Evolutionary conservation across 2,888 invertebrate species (phyloP).

Genomic region (Trissonchulus latispiculum): DNA sequence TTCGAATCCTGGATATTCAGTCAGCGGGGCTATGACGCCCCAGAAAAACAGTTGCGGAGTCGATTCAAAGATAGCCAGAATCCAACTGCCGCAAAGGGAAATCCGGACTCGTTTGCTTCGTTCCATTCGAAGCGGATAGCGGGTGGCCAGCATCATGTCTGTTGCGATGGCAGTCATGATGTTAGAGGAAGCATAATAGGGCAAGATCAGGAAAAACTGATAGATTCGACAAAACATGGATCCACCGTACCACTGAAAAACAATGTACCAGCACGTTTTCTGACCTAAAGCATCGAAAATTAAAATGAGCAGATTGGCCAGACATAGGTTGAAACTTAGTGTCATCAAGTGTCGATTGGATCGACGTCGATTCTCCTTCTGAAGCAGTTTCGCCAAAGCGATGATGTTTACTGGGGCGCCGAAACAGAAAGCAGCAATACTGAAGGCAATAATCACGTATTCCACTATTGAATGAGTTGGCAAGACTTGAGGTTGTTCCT

Average conservation of each 20-base stretch:
- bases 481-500: too few relatives aligned
- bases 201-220: neutral
- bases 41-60: slow-evolving; percentile 8
- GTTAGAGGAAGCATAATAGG: slow-evolving; percentile 15
- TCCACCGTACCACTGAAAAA: slow-evolving; percentile 12
- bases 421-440: neutral
- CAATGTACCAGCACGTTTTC: slow-evolving; percentile 9
- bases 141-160: slow-evolving; percentile 3
- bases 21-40: neutral
- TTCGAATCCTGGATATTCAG: neutral
- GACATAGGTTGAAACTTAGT: slow-evolving; percentile 9
- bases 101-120: neutral
- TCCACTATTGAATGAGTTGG: neutral
- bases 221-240: neutral
- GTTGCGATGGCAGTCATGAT: slow-evolving; percentile 2
- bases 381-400: neutral
- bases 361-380: neutral
- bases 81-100: neutral
- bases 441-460: neutral
- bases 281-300: slow-evolving; percentile 5
- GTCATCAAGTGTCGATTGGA: neutral
- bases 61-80: neutral
- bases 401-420: neutral
- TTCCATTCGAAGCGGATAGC: neutral
- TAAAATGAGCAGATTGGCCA: slow-evolving; percentile 3